Percentiles rank a stretch among this genome's conserved stretches.
phyloP scores from a whole-genome alignment of 2,888 invertebrate species.

The Folsomia candida region DNA sequence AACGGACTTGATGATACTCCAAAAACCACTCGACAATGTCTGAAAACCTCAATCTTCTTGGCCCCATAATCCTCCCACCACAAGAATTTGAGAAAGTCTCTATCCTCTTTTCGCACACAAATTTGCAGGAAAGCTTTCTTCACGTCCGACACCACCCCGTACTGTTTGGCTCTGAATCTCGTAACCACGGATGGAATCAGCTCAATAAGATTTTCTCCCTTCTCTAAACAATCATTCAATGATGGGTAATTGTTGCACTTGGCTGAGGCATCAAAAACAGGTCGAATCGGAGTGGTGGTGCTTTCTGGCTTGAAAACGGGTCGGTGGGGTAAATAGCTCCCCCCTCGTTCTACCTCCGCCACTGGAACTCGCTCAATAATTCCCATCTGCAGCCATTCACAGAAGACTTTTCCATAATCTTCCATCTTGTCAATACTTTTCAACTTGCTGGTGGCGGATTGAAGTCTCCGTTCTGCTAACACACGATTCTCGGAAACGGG shows the following conservation, averaged over 20 bases:
- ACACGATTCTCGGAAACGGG: constrained; percentile 33
- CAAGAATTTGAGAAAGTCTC: constrained; percentile 30
- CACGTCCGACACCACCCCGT: constrained; percentile 50
- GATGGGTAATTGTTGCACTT: constrained; percentile 15
- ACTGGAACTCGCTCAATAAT: constrained; percentile 50
- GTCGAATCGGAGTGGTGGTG: no score
- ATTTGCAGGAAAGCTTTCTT: constrained; percentile 52
- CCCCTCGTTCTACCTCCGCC: constrained; percentile 21
- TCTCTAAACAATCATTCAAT: constrained; percentile 48
- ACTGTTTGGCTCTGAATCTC: constrained; percentile 28
- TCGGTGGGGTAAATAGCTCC: no score
- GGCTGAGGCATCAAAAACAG: background rate
- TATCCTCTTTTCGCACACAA: constrained; percentile 43
- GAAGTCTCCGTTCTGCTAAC: constrained; percentile 16
- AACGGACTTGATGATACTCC: constrained; percentile 35
- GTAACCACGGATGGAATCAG: constrained; percentile 32
- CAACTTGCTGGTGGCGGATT: constrained; percentile 6
- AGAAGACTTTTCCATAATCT: constrained; percentile 6
- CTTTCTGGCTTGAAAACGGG: no score
- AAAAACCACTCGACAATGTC: constrained; percentile 50
- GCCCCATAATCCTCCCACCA: constrained; percentile 20
- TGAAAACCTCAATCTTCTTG: constrained; percentile 18
- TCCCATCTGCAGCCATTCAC: constrained; percentile 25
- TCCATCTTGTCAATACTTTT: background rate
- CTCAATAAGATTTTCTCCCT: constrained; percentile 44